These are phyloP conservation scores for Morone saxatilis DNA, from an alignment of 2,113 vertebrate genomes.

Conservation along the genomic window DNA sequence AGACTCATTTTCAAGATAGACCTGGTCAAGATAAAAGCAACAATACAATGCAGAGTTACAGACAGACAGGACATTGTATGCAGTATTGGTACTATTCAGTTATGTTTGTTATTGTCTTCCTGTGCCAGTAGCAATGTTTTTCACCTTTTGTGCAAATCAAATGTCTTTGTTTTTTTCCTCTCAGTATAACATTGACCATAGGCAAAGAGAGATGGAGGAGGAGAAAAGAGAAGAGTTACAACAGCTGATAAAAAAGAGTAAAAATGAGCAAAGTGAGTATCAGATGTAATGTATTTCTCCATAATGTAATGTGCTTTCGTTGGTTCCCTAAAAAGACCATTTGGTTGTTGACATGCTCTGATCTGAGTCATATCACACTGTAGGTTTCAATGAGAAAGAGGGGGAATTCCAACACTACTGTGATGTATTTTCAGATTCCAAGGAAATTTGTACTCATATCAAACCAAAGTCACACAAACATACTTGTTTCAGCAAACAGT, in stretches of 20 bases:
- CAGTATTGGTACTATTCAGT: not conserved
- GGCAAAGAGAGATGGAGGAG: slow-evolving; percentile 81
- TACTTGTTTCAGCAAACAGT: slow-evolving; percentile 36
- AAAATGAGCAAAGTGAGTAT: slow-evolving; percentile 91
- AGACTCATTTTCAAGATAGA: no score
- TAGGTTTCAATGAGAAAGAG: slow-evolving; percentile 40
- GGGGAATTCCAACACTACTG: slow-evolving; percentile 64
- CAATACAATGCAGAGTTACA: no score
- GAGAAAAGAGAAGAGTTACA: slow-evolving; percentile 89
- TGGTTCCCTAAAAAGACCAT: slow-evolving; percentile 19
- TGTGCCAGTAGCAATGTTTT: not conserved
- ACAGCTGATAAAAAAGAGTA: slow-evolving; percentile 90
- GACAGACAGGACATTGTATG: no score
- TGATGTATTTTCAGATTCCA: slow-evolving; percentile 46
- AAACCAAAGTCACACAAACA: slow-evolving; percentile 39
- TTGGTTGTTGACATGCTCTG: slow-evolving; percentile 34
- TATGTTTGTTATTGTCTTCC: not conserved
- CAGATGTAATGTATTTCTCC: not conserved
- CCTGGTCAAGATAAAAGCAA: no score
- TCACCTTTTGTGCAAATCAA: slow-evolving; percentile 3
- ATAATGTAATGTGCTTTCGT: slow-evolving; percentile 1
- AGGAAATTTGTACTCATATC: slow-evolving; percentile 55
- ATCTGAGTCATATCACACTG: slow-evolving; percentile 57
- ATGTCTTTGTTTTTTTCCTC: not conserved
- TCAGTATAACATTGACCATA: slow-evolving; percentile 87